Percentiles rank a stretch among this genome's conserved stretches.
Evolutionary conservation across 2,888 invertebrate species (phyloP).

Genomic region (Agonopterix subpropinquella): DNA sequence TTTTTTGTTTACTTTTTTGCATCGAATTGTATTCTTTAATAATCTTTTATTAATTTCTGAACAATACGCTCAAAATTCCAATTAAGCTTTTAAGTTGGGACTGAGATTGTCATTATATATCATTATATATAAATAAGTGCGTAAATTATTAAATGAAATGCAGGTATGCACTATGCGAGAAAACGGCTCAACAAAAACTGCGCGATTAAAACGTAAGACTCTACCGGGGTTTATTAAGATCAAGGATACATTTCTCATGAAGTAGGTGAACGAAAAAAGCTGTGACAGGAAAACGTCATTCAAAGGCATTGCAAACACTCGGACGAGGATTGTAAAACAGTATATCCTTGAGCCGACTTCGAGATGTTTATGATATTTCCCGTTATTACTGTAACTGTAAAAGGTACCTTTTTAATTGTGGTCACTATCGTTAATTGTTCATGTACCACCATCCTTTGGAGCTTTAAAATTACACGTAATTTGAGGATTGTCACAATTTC

Average conservation of each 20-base stretch:
- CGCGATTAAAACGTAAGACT: conserved; percentile 4
- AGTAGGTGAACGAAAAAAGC: conserved; percentile 30
- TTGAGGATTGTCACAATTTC: conserved; percentile 18
- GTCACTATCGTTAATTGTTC: conserved; percentile 36
- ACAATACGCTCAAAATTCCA: no score
- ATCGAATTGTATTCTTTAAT: not conserved
- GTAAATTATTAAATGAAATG: no score
- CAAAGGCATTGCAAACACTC: conserved; percentile 29
- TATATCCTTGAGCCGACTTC: conserved; percentile 38
- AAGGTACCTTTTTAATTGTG: conserved; percentile 38
- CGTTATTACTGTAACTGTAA: conserved; percentile 61
- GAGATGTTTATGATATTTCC: conserved; percentile 62
- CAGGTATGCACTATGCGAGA: not conserved
- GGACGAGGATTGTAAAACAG: conserved; percentile 33
- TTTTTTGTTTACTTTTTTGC: conserved; percentile 16
- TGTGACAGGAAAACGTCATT: conserved; percentile 52
- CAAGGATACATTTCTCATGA: conserved; percentile 12
- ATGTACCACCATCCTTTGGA: conserved; percentile 15
- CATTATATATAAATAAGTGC: no score
- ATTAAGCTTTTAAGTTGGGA: no score
- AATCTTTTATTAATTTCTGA: no score
- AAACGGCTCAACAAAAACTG: conserved; percentile 19
- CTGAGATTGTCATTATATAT: no score
- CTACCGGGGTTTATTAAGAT: conserved; percentile 8
- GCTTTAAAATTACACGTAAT: conserved; percentile 19